Base-by-base conservation (phyloP, 1,140 invertebrate species). In the Micrasema minimum region DNA sequence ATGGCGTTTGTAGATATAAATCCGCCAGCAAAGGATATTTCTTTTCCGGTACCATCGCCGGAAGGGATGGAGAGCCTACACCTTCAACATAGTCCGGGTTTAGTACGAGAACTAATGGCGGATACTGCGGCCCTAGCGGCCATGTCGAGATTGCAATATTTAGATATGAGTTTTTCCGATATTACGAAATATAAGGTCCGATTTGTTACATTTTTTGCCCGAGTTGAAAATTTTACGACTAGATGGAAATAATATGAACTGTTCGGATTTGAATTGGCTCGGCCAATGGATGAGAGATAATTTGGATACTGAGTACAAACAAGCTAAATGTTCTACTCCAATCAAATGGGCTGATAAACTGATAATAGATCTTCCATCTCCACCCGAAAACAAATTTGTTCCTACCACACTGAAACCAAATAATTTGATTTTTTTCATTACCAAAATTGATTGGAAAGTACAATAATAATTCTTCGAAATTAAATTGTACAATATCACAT, bases 11-110 rank as follows among this genome's bases (percentile, higher is more conserved):
- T 95, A 41, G 86, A 86, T 71, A 84, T 88, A 59, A 84, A 87
- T 57, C 80, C 88, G 23, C 83, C 83, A 38, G 84, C 86, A 65
- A 81, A 85, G 70, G 89, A 90, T 75, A 88, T 89, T 75, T 86
- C 87, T 43, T 92, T 91, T 81, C 90, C 90, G 1, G 85, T 92
- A 59, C 86, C 89, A 10, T 84, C 90, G 16, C 88, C 91, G 4
- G 88, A 90, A 76, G 86, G 88, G 77, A 83, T 96, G 23, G 85
- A 90, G 76, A 87, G 83, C 66, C 83, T 96, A 23, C 89, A 94
- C 78, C 80, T 95, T 43, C 89, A 91, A 69, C 86, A 87, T 67
- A 95, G 93, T 77, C 88, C 92, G 0, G 85, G 85, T 7, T 81
- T 95, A 35, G 89, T 90, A 0, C 82, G 86, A 45, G 89, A 89